Conservation (phyloP, 2,888 invertebrate species). For the Aproaerema taeniolella region DNA sequence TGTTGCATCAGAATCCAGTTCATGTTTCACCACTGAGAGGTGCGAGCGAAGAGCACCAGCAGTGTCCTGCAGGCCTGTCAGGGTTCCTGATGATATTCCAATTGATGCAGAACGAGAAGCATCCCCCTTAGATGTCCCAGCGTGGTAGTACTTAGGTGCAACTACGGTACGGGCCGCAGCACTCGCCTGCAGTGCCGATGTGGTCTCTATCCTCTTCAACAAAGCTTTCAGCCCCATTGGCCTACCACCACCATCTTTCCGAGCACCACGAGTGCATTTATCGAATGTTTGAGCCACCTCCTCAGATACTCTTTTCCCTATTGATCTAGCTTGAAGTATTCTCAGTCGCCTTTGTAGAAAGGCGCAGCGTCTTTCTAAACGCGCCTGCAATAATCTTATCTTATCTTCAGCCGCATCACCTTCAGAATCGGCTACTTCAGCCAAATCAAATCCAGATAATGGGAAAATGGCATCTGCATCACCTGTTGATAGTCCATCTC, state of each 20-base stretch:
- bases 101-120: slow-evolving; percentile 83
- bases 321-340: slow-evolving; percentile 84
- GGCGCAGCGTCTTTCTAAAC: slow-evolving; percentile 83
- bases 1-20: slow-evolving; percentile 94
- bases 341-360: slow-evolving; percentile 84
- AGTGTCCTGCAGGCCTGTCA: slow-evolving; percentile 83
- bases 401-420: slow-evolving; percentile 72
- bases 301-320: slow-evolving; percentile 87
- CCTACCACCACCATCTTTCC: slow-evolving; percentile 71
- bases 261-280: slow-evolving; percentile 85
- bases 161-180: slow-evolving; percentile 52
- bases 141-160: slow-evolving; percentile 63
- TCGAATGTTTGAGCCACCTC: slow-evolving; percentile 82
- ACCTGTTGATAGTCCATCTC: slow-evolving; percentile 56
- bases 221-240: slow-evolving; percentile 63
- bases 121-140: slow-evolving; percentile 83
- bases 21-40: slow-evolving; percentile 83
- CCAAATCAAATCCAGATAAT: slow-evolving; percentile 56
- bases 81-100: slow-evolving; percentile 79
- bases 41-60: slow-evolving; percentile 85
- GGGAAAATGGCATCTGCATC: slow-evolving; percentile 72
- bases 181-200: slow-evolving; percentile 59
- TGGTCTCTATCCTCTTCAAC: slow-evolving; percentile 62
- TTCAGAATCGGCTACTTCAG: slow-evolving; percentile 73
- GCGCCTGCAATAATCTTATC: slow-evolving; percentile 73